phyloP scores from a whole-genome alignment of 1,140 invertebrate genomes.

The Drosophila ambigua region DNA sequence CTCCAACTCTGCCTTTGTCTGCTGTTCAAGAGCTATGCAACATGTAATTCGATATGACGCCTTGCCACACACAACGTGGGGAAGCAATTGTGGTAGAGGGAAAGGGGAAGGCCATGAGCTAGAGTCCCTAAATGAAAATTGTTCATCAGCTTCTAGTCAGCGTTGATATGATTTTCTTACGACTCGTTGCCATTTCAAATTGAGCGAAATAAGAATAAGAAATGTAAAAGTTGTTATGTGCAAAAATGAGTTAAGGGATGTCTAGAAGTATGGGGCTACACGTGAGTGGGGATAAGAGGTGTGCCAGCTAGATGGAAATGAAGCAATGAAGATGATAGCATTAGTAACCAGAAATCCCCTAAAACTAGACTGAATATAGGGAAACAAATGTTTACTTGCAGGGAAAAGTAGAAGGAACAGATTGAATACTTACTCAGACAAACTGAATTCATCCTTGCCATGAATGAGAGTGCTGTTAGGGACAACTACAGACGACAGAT shows the following conservation, averaged over 20 bases:
- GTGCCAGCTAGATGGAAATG: too few relatives aligned
- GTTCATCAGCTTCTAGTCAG: slow-evolving; percentile 33
- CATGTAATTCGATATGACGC: slow-evolving; percentile 35
- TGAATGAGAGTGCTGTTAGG: too few relatives aligned
- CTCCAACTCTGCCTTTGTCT: slow-evolving; percentile 14
- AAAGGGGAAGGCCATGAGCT: neutral
- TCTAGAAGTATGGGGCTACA: too few relatives aligned
- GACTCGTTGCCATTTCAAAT: slow-evolving; percentile 61
- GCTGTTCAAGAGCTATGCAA: slow-evolving; percentile 4
- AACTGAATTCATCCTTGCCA: too few relatives aligned
- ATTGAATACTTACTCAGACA: too few relatives aligned
- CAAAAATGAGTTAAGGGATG: slow-evolving; percentile 20
- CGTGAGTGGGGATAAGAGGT: too few relatives aligned
- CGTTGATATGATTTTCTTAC: slow-evolving; percentile 61
- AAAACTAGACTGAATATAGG: too few relatives aligned
- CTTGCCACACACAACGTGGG: slow-evolving; percentile 36
- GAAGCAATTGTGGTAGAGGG: slow-evolving; percentile 8
- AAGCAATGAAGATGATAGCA: too few relatives aligned
- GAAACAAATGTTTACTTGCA: too few relatives aligned
- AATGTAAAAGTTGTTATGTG: slow-evolving; percentile 12
- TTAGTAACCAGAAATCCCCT: too few relatives aligned
- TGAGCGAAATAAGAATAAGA: slow-evolving; percentile 43
- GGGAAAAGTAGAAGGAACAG: too few relatives aligned
- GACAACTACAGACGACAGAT: too few relatives aligned
- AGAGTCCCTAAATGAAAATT: slow-evolving; percentile 1